These are phyloP conservation scores for Drosophila bunnanda DNA, from an alignment of 2,888 invertebrate species.

Conservation along the genomic window DNA sequence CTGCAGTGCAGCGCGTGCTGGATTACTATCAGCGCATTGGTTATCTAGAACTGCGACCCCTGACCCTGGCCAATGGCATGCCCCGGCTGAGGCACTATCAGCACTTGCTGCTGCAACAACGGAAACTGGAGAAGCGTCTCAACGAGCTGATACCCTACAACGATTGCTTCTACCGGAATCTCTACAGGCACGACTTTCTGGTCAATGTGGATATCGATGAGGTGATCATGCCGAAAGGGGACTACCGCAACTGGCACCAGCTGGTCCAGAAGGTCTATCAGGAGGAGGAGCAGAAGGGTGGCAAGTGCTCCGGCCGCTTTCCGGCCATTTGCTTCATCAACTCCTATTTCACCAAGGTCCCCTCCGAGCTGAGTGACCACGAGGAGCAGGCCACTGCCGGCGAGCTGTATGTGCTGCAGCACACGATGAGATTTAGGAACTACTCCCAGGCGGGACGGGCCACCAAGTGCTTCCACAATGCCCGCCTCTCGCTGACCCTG, in stretches of 20 bases:
- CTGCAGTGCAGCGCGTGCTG: slow-evolving; percentile 91
- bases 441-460: slow-evolving; percentile 94
- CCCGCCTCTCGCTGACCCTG: slow-evolving; percentile 91
- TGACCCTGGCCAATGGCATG: slow-evolving; percentile 93
- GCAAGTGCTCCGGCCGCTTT: slow-evolving; percentile 42
- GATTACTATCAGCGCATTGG: slow-evolving; percentile 87
- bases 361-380: slow-evolving; percentile 47
- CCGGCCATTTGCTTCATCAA: slow-evolving; percentile 92
- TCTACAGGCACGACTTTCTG: slow-evolving; percentile 93
- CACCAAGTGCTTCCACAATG: slow-evolving; percentile 95
- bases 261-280: slow-evolving; percentile 77
- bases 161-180: slow-evolving; percentile 95
- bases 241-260: slow-evolving; percentile 84
- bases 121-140: slow-evolving; percentile 93
- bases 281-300: not conserved
- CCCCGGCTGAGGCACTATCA: slow-evolving; percentile 93
- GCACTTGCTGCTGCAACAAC: slow-evolving; percentile 92
- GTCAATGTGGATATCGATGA: slow-evolving; percentile 95
- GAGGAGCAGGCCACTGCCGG: slow-evolving; percentile 59
- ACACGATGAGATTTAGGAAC: slow-evolving; percentile 92
- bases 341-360: slow-evolving; percentile 92
- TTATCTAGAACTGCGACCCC: slow-evolving; percentile 89
- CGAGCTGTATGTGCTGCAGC: slow-evolving; percentile 93
- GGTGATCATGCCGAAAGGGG: slow-evolving; percentile 90
- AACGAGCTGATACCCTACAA: slow-evolving; percentile 97